A percentile compares a stretch with the other conserved stretches of the same genome.
Conservation (phyloP, 2,113 vertebrate genomes). For the Pogona vitticeps region DNA sequence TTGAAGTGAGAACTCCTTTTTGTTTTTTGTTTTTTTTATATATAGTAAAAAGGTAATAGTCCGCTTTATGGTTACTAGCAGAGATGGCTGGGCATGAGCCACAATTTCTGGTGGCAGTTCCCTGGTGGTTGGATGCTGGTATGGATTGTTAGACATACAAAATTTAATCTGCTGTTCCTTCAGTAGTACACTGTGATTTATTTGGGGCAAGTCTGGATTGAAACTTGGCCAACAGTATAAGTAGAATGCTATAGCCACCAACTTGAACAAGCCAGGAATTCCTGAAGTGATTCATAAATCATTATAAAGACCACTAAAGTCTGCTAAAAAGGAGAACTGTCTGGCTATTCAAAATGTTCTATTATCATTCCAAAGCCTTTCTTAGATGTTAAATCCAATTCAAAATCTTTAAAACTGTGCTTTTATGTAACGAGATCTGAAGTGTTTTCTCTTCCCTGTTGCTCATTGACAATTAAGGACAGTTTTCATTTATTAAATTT, state of each 20-base stretch:
- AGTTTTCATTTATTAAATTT: slow-evolving; percentile 71
- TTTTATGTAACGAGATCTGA: slow-evolving; percentile 69
- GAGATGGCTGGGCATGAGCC: slow-evolving; percentile 48
- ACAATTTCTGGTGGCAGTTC: slow-evolving; percentile 69
- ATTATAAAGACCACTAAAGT: slow-evolving; percentile 75
- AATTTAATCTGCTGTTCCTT: slow-evolving; percentile 74
- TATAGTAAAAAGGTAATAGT: not conserved
- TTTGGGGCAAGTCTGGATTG: slow-evolving; percentile 70
- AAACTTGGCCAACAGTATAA: slow-evolving; percentile 71
- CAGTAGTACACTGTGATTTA: slow-evolving; percentile 72
- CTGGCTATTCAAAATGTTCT: slow-evolving; percentile 66
- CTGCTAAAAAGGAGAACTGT: slow-evolving; percentile 70
- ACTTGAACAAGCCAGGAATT: slow-evolving; percentile 81
- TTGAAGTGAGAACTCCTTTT: not conserved
- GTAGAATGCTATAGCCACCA: slow-evolving; percentile 78
- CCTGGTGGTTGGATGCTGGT: slow-evolving; percentile 74
- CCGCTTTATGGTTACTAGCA: slow-evolving; percentile 32
- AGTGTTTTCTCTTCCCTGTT: slow-evolving; percentile 41
- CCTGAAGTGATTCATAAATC: slow-evolving; percentile 85
- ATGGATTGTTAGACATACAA: slow-evolving; percentile 77
- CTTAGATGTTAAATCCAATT: slow-evolving; percentile 81
- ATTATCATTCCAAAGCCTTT: slow-evolving; percentile 65
- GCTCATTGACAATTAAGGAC: slow-evolving; percentile 53
- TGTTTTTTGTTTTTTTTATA: slow-evolving; percentile 17
- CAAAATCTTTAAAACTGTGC: slow-evolving; percentile 76